A percentile compares a stretch with the other conserved stretches of the same genome.
These are phyloP conservation scores for Drosophila lacertosa DNA, from an alignment of 1,140 invertebrate genomes.

Conservation along the genomic window DNA sequence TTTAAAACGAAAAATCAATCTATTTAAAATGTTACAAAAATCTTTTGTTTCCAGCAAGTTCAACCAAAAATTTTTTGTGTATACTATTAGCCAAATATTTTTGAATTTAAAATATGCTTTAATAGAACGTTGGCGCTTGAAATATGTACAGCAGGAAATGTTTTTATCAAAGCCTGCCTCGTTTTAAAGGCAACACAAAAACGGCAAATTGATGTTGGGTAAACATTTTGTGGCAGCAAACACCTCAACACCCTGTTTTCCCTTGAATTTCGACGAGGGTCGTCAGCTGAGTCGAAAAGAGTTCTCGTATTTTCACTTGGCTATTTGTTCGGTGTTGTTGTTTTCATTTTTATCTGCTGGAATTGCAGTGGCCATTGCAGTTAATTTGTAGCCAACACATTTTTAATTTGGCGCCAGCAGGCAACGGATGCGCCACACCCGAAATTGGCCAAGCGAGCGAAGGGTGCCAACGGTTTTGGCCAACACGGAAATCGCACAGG, in stretches of 20 bases:
- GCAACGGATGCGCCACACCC: conserved; percentile 12
- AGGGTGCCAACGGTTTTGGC: neutral
- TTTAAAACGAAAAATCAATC: no score
- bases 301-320: conserved; percentile 45
- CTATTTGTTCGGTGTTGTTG: neutral
- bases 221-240: conserved; percentile 46
- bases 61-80: no score
- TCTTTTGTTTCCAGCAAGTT: no score
- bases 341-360: neutral
- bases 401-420: conserved; percentile 37
- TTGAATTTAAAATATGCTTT: no score
- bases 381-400: conserved; percentile 65
- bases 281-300: conserved; percentile 1
- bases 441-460: conserved; percentile 20
- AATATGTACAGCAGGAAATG: no score
- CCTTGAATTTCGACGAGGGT: neutral
- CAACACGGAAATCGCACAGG: conserved; percentile 31
- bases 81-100: no score
- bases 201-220: conserved; percentile 64
- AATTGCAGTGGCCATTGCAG: conserved; percentile 46
- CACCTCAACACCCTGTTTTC: neutral
- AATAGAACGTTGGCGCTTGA: no score
- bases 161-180: conserved; percentile 23
- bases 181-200: conserved; percentile 23
- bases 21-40: no score